These are phyloP conservation scores for Oncorhynchus nerka DNA, from an alignment of 2,113 vertebrate species.

Conservation along the genomic window DNA sequence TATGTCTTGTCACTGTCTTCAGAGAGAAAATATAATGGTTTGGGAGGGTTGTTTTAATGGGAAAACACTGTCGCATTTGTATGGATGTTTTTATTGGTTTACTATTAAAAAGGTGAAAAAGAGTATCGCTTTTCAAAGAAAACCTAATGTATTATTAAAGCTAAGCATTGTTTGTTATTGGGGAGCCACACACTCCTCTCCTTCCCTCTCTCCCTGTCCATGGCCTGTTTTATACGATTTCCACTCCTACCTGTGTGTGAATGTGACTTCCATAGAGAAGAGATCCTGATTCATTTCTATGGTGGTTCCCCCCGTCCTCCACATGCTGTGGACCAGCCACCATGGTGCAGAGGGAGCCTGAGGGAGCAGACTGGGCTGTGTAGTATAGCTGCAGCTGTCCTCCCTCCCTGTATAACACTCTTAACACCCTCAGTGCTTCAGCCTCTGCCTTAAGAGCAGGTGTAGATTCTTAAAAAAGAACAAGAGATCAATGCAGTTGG, in stretches of 20 bases:
- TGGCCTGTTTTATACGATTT: slow-evolving; percentile 40
- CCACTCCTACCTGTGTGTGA: slow-evolving; percentile 25
- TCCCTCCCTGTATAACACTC: not conserved
- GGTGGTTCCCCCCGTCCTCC: slow-evolving; percentile 27
- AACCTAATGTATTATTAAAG: slow-evolving; percentile 18
- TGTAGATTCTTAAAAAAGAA: slow-evolving; percentile 60
- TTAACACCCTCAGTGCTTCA: slow-evolving; percentile 66
- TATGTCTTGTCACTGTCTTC: slow-evolving; percentile 70
- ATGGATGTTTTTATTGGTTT: slow-evolving; percentile 59
- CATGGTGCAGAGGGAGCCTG: slow-evolving; percentile 33
- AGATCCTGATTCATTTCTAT: slow-evolving; percentile 6
- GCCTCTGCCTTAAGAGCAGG: slow-evolving; percentile 57
- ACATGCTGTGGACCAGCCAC: slow-evolving; percentile 36
- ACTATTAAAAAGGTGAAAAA: slow-evolving; percentile 49
- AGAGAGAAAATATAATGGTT: slow-evolving; percentile 59
- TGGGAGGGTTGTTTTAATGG: slow-evolving; percentile 40
- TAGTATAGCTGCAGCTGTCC: slow-evolving; percentile 17
- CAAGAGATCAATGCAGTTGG: slow-evolving; percentile 38
- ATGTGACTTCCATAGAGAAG: not conserved
- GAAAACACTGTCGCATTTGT: slow-evolving; percentile 18
- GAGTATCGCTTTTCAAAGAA: slow-evolving; percentile 25
- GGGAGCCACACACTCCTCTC: not conserved
- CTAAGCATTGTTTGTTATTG: slow-evolving; percentile 40
- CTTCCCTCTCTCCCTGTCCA: slow-evolving; percentile 23
- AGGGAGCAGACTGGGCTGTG: not conserved